Percentiles rank a stretch among this genome's conserved stretches.
Conservation (phyloP, 1,140 invertebrate genomes). For the Drosophila prosaltans region DNA sequence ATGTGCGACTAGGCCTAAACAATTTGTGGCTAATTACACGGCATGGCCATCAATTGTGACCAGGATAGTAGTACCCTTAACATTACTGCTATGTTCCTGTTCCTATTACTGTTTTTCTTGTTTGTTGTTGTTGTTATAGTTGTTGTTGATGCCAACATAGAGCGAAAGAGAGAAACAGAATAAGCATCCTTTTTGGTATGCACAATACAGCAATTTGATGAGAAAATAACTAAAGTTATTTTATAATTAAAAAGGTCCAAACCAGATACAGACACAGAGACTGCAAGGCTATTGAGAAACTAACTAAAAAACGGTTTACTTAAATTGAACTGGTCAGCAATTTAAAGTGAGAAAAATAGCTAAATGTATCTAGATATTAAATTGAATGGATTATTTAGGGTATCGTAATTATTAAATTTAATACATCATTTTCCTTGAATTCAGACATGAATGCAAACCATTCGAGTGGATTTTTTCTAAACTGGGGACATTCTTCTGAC, state of each 20-base stretch:
- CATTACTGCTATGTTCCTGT: constrained; percentile 37
- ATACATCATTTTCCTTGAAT: too few relatives aligned
- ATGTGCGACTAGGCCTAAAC: constrained; percentile 76
- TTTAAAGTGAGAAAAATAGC: too few relatives aligned
- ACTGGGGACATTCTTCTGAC: too few relatives aligned
- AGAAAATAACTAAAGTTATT: constrained; percentile 58
- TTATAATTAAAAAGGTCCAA: constrained; percentile 71
- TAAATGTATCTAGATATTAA: too few relatives aligned
- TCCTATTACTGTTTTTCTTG: constrained; percentile 22
- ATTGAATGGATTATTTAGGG: too few relatives aligned
- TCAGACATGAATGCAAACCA: too few relatives aligned
- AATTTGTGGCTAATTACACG: constrained; percentile 80
- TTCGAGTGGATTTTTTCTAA: too few relatives aligned
- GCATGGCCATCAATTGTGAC: constrained; percentile 74
- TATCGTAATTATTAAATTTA: too few relatives aligned
- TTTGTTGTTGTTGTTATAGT: constrained; percentile 4
- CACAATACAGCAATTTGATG: not conserved
- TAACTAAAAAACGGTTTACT: constrained; percentile 2
- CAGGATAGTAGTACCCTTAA: constrained; percentile 40
- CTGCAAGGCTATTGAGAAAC: not conserved
- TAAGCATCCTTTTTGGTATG: not conserved
- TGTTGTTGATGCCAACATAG: constrained; percentile 20
- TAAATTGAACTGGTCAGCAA: not conserved
- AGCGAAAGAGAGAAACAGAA: constrained; percentile 7
- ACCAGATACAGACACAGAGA: constrained; percentile 4